Conservation (phyloP, 2,113 vertebrate species). For the Columbina picui region DNA sequence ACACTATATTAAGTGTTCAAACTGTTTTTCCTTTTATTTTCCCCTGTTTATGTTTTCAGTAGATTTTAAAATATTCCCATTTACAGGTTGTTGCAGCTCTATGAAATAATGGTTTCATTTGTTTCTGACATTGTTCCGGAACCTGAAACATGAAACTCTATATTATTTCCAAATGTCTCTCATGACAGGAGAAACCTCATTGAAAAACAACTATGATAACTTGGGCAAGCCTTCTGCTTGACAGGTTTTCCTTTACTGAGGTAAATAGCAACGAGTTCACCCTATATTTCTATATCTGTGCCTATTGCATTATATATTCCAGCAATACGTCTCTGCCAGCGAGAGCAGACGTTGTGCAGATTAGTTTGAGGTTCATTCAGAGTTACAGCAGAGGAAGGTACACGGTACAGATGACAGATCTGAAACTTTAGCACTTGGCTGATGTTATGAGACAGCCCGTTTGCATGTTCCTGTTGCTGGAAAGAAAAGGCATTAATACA, state of each 20-base stretch:
- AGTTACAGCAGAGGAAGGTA: background rate
- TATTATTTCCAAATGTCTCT: conserved; percentile 14
- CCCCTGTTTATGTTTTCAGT: background rate
- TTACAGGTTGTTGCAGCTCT: background rate
- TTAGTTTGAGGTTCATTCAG: background rate
- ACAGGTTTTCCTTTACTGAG: background rate
- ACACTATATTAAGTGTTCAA: background rate
- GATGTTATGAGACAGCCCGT: background rate
- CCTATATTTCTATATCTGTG: background rate
- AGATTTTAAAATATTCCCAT: conserved; percentile 1
- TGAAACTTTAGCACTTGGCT: background rate
- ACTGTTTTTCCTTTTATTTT: background rate
- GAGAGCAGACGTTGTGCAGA: background rate
- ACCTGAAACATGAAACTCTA: background rate
- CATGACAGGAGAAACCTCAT: background rate
- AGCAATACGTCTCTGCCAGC: background rate
- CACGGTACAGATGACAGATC: background rate
- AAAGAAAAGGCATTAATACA: background rate
- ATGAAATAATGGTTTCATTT: conserved; percentile 35
- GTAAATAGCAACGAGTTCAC: background rate
- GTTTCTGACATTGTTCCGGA: background rate
- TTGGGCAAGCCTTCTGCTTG: background rate
- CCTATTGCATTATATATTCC: background rate
- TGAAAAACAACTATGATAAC: conserved; percentile 1
- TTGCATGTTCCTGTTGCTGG: background rate